Evolutionary conservation across 2,888 invertebrate species (phyloP), one percentile per base, ranked within the genome.

Genomic region (Parnassius apollo): DNA sequence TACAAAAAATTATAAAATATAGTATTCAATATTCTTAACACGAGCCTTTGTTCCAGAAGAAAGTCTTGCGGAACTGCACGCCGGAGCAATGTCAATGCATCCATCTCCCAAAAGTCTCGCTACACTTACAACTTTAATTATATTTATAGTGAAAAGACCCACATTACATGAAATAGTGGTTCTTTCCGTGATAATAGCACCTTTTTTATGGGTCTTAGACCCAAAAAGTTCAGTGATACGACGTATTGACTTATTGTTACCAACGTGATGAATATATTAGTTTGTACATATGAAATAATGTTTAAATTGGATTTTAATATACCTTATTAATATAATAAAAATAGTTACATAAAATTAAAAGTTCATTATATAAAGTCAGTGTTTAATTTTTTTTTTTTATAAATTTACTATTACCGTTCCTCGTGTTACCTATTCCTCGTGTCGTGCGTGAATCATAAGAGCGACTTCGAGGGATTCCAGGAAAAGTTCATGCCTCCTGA

Each of bases 41-140:
- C 42, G 12, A n/a, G 12, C 75, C 63, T 81, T 91, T 90, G 89
- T 91, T 91, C 64, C 89, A 90, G 87, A 85, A 91, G 90, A 92
- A 86, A 92, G 92, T 72, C 85, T 92, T 61, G 92, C 92, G 0
- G 92, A 92, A 66, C 83, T 92, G 2, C 92, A 92, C 73, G 91
- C 91, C 22, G 83, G 83, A 1, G 77, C 79, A 1, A 71, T 70
- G 55, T 73, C 81, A 2, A 73, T 77, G 9, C 79, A 80, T 12
- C 79, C 82, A 2, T 79, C 86, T 83, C 42, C 70, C 74, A 62
- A 73, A 61, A 72, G 75, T 52, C 25, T 25, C 25, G 25, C 25
- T 25, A 4, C 25, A 25, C 67, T 83, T 70, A 67, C 82, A 71
- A 75, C 80, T 61, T 66, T 81, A 73, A 69, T 71, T 12, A 62